phyloP scores from a whole-genome alignment of 2,888 invertebrate species.

The Sphinx pinastri region DNA sequence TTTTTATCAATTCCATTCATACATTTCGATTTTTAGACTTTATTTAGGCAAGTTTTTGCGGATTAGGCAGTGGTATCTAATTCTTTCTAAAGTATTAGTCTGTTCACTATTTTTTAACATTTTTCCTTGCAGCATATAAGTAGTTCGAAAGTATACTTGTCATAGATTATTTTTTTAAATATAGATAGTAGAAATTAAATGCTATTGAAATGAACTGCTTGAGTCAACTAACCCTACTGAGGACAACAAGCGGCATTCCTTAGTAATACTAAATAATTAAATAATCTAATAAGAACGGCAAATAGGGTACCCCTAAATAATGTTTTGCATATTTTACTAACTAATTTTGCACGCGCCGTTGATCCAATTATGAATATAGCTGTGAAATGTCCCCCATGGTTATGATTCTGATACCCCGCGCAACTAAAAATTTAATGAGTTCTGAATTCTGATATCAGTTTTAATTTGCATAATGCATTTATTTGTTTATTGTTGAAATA shows the following conservation, averaged over 20 bases:
- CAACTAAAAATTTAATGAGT: constrained; percentile 38
- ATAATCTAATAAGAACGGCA: constrained; percentile 53
- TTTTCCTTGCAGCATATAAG: too few relatives aligned
- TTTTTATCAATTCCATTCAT: too few relatives aligned
- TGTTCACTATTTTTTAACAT: too few relatives aligned
- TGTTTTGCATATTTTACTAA: constrained; percentile 71
- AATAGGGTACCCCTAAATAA: constrained; percentile 59
- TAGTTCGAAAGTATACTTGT: too few relatives aligned
- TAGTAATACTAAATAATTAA: constrained; percentile 55
- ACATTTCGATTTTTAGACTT: too few relatives aligned
- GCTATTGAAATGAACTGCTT: too few relatives aligned
- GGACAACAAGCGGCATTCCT: neutral
- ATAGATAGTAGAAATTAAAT: too few relatives aligned
- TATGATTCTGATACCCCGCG: constrained; percentile 59
- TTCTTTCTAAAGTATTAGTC: too few relatives aligned
- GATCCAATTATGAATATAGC: constrained; percentile 68
- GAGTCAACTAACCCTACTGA: too few relatives aligned
- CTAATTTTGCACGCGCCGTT: constrained; percentile 66
- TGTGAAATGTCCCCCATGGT: constrained; percentile 46
- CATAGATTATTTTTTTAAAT: too few relatives aligned
- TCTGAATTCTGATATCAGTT: constrained; percentile 6
- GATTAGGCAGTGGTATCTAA: too few relatives aligned
- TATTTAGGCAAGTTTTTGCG: too few relatives aligned
- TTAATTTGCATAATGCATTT: neutral
- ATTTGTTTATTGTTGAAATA: neutral